Evolutionary conservation across 2,113 vertebrate species (phyloP), one percentile per base, ranked within the genome.

Genomic region (Periophthalmodon schlosseri): DNA sequence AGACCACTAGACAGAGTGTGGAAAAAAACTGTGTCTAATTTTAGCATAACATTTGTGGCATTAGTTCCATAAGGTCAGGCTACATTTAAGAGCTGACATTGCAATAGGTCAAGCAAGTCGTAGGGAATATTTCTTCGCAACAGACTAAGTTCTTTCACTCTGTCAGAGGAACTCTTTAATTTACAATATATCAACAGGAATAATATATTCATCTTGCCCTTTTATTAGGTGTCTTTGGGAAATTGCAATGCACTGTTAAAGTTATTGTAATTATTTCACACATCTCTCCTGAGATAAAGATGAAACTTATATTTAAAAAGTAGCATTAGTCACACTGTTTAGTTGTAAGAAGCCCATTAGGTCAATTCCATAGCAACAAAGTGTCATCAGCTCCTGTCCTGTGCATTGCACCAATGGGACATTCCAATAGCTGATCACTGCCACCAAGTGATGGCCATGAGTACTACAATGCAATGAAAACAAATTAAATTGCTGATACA

Each of bases 331-430:
- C 83, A 81, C 72, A 73, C 73, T 70, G 6, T 60, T 74, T 71
- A 74, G 76, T 72, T 76, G 70, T 77, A 73, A 87, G 66, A 66
- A 91, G 84, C 75, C 79, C 81, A 90, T 90, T 90, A 82, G 91
- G 91, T 93, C 91, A 93, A 83, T 89, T 90, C 92, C 87, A 86
- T 92, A 86, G 87, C 87, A 94, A 93, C 92, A 91, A 84, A 69
- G 66, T 73, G 70, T 79, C 86, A 87, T 77, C 60, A 69, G 49
- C 68, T 72, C 68, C 65, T 33, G 24, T 79, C 68, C 65, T 33
- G 24, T 79, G 72, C 49, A 28, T 47, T 70, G 78, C 75, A 67
- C 63, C 46, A 44, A 36, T 10, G 28, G 56, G 75, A 46, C 52
- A 71, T 82, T 88, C 82, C 61, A 49, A 73, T 84, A 83, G 85